Evolutionary conservation across 2,888 invertebrate species (phyloP), one percentile per base, ranked within the genome.

Genomic region (Helleia helle): DNA sequence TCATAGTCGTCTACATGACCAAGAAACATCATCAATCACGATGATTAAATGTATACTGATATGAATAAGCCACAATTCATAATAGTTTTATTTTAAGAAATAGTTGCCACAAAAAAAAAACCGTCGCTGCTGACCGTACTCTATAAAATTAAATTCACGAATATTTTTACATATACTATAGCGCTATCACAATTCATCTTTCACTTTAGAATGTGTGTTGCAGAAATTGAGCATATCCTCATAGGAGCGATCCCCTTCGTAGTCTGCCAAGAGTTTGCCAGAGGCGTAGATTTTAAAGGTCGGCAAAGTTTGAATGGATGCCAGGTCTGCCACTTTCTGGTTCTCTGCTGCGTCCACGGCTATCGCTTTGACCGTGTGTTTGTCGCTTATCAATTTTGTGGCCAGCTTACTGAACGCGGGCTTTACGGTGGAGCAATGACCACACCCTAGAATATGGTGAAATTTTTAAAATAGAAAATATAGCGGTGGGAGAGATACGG

Each of bases 301-400:
- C 0, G 93, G 93, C 53, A 90, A 87, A 1, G 89, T 89, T 36
- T 86, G 70, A 29, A 93, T 87, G 36, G 86, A 77, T 48, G 87
- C 91, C 34, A 87, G 59, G 38, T 88, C 86, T 0, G 89, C 87
- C 1, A 89, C 71, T 41, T 84, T 79, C 0, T 83, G 71, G 52
- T 91, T 90, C 28, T 85, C 77, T 0, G 90, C 87, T 6, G 91
- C 91, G 62, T 93, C 93, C 0, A 93, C 75, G 14, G 91, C 89
- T 4, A 89, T 87, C 1, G 88, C 60, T 28, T 69, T 68, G 0
- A 80, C 64, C 0, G 58, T 52, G 0, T 70, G 58, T 0, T 76
- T 73, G 7, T 80, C 80, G 0, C 58, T 54, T 34, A 77, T 76
- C 7, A 89, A 45, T 2, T 72, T 59, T 1, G 83, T 75, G 1